Percentiles rank a stretch among this genome's conserved stretches.
Conservation (phyloP, 2,888 invertebrate species). For the Eurois occulta region DNA sequence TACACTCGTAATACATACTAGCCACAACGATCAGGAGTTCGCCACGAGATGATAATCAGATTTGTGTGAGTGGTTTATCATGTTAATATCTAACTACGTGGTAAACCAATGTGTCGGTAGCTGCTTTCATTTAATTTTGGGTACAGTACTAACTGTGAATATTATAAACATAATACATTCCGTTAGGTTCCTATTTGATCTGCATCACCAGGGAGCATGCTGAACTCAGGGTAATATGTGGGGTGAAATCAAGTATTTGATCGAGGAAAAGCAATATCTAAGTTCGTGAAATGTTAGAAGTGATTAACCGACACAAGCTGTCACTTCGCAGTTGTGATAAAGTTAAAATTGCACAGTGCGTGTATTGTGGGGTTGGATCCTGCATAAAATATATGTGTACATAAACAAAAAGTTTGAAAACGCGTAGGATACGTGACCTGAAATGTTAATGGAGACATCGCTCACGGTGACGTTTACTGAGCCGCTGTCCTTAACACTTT, state of each 20-base stretch:
- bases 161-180: no score
- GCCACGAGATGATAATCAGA: conserved; percentile 44
- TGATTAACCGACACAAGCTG: conserved; percentile 29
- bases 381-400: conserved; percentile 53
- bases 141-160: no score
- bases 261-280: conserved; percentile 6
- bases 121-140: conserved; percentile 8
- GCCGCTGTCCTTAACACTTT: conserved; percentile 46
- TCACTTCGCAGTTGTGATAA: conserved; percentile 39
- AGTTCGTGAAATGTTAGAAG: conserved; percentile 19
- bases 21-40: conserved; percentile 27
- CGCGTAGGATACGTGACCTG: conserved; percentile 60
- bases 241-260: no score
- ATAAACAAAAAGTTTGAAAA: conserved; percentile 61
- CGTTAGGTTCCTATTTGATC: no score
- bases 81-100: conserved; percentile 30
- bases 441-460: conserved; percentile 55
- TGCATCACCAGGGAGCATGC: no score
- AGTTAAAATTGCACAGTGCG: conserved; percentile 54
- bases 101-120: conserved; percentile 13
- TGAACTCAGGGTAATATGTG: no score
- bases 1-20: conserved; percentile 24
- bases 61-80: conserved; percentile 49
- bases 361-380: conserved; percentile 43
- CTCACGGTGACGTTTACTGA: conserved; percentile 43